Evolutionary conservation across 2,113 vertebrate genomes (phyloP), one percentile per base, ranked within the genome.

Genomic region (Oxyura jamaicensis): DNA sequence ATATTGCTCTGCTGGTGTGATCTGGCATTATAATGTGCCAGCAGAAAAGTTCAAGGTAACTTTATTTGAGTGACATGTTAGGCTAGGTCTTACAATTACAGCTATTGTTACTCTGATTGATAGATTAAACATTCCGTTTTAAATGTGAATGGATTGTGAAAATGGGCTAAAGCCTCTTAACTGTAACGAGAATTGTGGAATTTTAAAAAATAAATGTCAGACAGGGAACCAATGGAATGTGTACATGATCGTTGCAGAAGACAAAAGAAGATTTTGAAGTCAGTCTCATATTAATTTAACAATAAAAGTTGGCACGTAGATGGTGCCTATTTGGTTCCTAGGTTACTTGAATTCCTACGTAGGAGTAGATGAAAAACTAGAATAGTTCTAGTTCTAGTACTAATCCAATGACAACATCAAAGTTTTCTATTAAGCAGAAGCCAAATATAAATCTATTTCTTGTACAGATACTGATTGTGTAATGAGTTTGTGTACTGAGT

Each of bases 141-240:
- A 53, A 67, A 53, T 48, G n/a, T 89, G 46, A 46, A 46, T 46
- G 46, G 46, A 5, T 46, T 46, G 46, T 46, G 74, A 79, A 48
- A 18, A 36, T 66, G 3, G 65, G 22, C 55, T 76, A 83, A 81
- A 83, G 65, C 74, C 19, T 67, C 41, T 60, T 63, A 59, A 59
- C n/a, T 83, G 36, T 12, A 74, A 89, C 46, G 75, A 59, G 23
- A 52, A 41, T 62, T 77, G 44, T 90, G 87, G 63, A 55, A 82
- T 88, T 95, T 91, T 33, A 77, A 83, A 77, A 83, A 56, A 21
- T 56, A 91, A 93, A 85, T 82, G 69, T 91, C 69, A 94, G 85
- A 85, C 26, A 56, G 8, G 10, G 46, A 85, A 56, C 66, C 50
- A 75, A 63, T 71, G n/a, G 65, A 78, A 81, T n/a, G 55, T 23